Evolutionary conservation across 53 echinoderm and acorn worm species (phyloP), one percentile per base, ranked within the genome.

Genomic region (Zoroaster sp.): DNA sequence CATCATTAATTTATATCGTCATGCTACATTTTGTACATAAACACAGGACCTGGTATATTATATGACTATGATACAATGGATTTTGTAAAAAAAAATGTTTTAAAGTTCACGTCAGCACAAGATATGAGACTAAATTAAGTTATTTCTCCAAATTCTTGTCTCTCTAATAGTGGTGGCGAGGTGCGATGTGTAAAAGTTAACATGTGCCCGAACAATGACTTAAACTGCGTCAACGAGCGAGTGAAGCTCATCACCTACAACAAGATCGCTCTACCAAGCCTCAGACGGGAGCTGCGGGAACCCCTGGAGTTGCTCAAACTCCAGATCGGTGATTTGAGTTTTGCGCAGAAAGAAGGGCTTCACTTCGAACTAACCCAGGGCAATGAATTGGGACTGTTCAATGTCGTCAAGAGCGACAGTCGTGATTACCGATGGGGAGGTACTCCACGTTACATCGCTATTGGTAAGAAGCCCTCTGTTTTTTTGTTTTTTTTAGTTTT

Each of bases 381-480:
- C n/a, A 96, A 96, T 77, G 91, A 96, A 35, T 77, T 78, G 23
- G 75, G 87, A 11, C 81, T 91, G 66, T 96, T 96, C 76, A 39
- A n/a, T 51, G 83, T 96, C 20, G 74, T 72, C 2, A 88, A 88
- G 33, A 75, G 66, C 4, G 17, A 67, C 37, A 59, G 42, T 5
- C 23, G 53, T 21, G 65, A 39, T 1, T 0, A 3, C 23, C 41
- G 55, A 54, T 54, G 20, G 17, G 20, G n/a, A n/a, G n/a, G n/a
- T n/a, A n/a, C n/a, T n/a, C n/a, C n/a, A n/a, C 46, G 28, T 47
- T 75, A n/a, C 18, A 0, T 2, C 12, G 81, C 44, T 25, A 32
- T 42, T 28, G 81, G 81, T 81, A 42, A 81, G 81, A 40, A 42
- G 18, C n/a, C n/a, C n/a, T n/a, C n/a, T n/a, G n/a, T n/a, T n/a